Conservation (phyloP, 2,797 vertebrate genomes). For the Poeciliopsis paucimaculata region DNA sequence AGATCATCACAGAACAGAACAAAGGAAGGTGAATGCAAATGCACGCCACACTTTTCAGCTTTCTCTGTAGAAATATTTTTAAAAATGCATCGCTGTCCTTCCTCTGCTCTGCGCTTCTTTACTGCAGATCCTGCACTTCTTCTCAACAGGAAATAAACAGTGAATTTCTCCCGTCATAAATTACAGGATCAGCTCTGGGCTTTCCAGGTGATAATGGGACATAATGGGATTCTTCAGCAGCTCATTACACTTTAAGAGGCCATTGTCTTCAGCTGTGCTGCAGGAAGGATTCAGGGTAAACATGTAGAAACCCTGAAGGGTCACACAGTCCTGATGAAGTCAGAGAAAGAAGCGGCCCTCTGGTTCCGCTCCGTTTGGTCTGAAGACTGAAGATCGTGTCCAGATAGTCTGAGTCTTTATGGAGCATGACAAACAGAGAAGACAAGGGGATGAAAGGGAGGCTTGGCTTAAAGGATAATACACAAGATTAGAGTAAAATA, state of each 20-base stretch:
- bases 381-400: not conserved
- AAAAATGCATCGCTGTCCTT: not conserved
- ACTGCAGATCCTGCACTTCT: not conserved
- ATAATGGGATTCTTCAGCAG: not conserved
- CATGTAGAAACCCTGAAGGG: not conserved
- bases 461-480: not conserved
- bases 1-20: too few relatives aligned
- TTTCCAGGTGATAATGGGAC: not conserved
- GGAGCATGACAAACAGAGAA: not conserved
- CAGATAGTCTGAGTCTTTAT: conserved; percentile 21
- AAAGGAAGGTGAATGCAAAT: not conserved
- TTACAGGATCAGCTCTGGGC: not conserved
- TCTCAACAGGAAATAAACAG: not conserved
- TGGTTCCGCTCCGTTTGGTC: conserved; percentile 37
- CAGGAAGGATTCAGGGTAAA: conserved; percentile 22
- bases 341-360: not conserved
- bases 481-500: not conserved
- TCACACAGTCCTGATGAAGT: not conserved
- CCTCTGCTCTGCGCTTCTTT: not conserved
- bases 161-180: not conserved
- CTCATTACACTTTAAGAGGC: not conserved
- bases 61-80: not conserved
- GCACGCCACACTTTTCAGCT: not conserved
- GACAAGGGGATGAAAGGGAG: conserved; percentile 10
- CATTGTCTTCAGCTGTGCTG: conserved; percentile 7